Conservation (phyloP, 2,888 invertebrate species). For the Drosophila emarginata region DNA sequence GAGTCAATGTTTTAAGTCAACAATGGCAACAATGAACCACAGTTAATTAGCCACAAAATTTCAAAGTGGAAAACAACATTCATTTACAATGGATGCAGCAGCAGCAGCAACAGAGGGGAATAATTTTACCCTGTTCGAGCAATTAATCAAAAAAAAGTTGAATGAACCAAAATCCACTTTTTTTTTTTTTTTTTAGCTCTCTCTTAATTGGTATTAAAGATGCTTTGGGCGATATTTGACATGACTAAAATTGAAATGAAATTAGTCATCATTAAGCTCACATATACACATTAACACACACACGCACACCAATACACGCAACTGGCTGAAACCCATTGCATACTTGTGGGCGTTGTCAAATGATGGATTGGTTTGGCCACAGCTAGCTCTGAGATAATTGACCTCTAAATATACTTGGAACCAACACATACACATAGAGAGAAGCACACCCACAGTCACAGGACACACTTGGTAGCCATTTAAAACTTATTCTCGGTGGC, state of each 20-base stretch:
- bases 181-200: slow-evolving; percentile 6
- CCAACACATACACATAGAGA: slow-evolving; percentile 15
- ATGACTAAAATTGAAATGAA: slow-evolving; percentile 26
- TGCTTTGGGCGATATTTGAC: slow-evolving; percentile 27
- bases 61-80: slow-evolving; percentile 44
- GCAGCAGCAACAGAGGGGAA: slow-evolving; percentile 43
- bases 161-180: slow-evolving; percentile 49
- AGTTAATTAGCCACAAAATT: slow-evolving; percentile 65
- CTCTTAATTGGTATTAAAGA: slow-evolving; percentile 51
- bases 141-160: slow-evolving; percentile 73
- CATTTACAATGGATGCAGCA: slow-evolving; percentile 49
- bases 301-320: neutral
- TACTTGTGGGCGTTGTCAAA: slow-evolving; percentile 57
- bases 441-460: slow-evolving; percentile 1
- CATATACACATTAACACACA: slow-evolving; percentile 18
- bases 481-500: slow-evolving; percentile 46
- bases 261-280: slow-evolving; percentile 61
- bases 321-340: slow-evolving; percentile 43
- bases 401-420: slow-evolving; percentile 67
- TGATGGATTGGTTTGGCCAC: slow-evolving; percentile 61
- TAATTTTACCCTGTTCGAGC: slow-evolving; percentile 63
- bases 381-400: slow-evolving; percentile 61
- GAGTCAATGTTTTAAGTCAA: slow-evolving; percentile 39
- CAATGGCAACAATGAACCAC: slow-evolving; percentile 50
- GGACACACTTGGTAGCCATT: slow-evolving; percentile 10